Evolutionary conservation across 2,888 invertebrate species (phyloP).

Genomic region (Gnatocerus cornutus): DNA sequence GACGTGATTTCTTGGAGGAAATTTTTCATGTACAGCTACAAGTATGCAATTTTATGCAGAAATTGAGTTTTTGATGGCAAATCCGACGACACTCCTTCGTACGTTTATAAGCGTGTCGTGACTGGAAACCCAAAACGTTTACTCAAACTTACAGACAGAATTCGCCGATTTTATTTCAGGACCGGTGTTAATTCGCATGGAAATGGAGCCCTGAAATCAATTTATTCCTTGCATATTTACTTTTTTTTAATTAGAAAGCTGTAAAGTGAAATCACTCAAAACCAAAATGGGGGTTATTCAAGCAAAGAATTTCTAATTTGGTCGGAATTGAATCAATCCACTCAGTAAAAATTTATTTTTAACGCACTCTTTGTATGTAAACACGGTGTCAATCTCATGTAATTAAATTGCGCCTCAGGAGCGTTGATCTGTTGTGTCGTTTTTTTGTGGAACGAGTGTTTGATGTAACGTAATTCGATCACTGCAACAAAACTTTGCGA

Average conservation of each 20-base stretch:
- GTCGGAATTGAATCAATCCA: neutral
- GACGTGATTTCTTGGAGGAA: neutral
- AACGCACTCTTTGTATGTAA: neutral
- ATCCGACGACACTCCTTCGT: too few species aligned
- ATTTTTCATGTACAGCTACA: too few species aligned
- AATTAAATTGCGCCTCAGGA: constrained; percentile 4
- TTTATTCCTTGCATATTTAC: too few species aligned
- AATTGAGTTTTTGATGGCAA: neutral
- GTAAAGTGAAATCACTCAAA: neutral
- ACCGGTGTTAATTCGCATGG: too few species aligned
- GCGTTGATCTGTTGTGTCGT: constrained; percentile 1
- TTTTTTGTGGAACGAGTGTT: constrained; percentile 4
- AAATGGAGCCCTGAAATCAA: too few species aligned
- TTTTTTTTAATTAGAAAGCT: neutral
- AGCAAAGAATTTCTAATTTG: neutral
- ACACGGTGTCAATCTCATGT: constrained; percentile 7
- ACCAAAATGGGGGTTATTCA: constrained; percentile 1
- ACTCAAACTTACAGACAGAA: too few species aligned
- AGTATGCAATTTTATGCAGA: constrained; percentile 1
- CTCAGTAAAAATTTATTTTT: constrained; percentile 14
- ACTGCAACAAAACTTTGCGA: constrained; percentile 12
- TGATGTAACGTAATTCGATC: constrained; percentile 13
- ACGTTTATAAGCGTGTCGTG: too few species aligned
- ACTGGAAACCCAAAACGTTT: too few species aligned
- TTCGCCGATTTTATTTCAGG: too few species aligned